These are phyloP conservation scores for Brachionus manjavacas DNA, from an alignment of 1,140 invertebrate genomes.

Conservation along the genomic window DNA sequence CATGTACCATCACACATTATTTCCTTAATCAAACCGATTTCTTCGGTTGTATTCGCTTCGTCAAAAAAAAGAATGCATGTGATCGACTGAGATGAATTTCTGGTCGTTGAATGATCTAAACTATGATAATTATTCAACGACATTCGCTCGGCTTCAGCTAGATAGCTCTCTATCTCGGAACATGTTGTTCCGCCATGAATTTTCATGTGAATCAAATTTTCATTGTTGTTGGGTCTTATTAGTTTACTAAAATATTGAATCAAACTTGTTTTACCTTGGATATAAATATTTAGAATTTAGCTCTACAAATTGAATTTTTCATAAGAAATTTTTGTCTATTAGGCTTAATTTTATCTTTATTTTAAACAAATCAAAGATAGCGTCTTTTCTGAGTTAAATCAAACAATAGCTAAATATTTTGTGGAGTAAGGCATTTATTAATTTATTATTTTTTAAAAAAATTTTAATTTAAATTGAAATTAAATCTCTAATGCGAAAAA, in stretches of 20 bases:
- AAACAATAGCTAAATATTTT: background rate
- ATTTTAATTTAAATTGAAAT: no score
- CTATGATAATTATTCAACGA: slow-evolving; percentile 43
- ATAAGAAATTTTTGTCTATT: background rate
- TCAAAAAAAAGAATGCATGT: slow-evolving; percentile 55
- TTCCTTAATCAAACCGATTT: slow-evolving; percentile 53
- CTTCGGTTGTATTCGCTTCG: slow-evolving; percentile 55
- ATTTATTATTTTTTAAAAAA: no score
- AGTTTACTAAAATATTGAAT: slow-evolving; percentile 22
- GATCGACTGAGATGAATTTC: slow-evolving; percentile 27
- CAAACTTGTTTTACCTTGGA: slow-evolving; percentile 21
- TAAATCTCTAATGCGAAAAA: no score
- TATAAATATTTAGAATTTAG: background rate
- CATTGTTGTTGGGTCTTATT: background rate
- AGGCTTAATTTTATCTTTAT: no score
- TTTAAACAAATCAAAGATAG: no score
- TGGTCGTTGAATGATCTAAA: slow-evolving; percentile 42
- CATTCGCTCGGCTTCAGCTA: slow-evolving; percentile 46
- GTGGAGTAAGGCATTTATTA: no score
- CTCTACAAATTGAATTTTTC: background rate
- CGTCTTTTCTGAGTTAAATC: background rate
- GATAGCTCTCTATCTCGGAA: slow-evolving; percentile 48
- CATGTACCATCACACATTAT: slow-evolving; percentile 53
- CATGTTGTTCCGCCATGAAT: slow-evolving; percentile 52
- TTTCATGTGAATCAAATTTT: slow-evolving; percentile 44